These are phyloP conservation scores for Chymomyza fuscimana DNA, from an alignment of 2,888 invertebrate genomes.

Conservation along the genomic window DNA sequence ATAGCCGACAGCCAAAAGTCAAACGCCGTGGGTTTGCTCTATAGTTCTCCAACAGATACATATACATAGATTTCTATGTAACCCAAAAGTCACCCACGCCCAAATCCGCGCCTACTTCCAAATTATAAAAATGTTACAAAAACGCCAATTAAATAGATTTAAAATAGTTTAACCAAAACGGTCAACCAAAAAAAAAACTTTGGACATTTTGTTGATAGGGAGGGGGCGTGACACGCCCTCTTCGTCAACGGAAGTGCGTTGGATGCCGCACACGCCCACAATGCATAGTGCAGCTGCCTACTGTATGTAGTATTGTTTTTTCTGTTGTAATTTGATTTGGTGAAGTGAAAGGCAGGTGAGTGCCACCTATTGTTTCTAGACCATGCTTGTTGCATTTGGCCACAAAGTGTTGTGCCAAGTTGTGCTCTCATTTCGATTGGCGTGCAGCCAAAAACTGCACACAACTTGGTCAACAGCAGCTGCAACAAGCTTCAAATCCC, in stretches of 20 bases:
- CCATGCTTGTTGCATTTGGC: not conserved
- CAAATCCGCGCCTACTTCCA: not conserved
- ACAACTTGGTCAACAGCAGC: not conserved
- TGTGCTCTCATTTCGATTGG: not conserved
- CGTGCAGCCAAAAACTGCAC: not conserved
- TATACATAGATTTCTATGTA: not conserved
- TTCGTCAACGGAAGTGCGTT: not conserved
- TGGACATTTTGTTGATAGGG: not conserved
- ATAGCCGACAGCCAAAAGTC: not conserved
- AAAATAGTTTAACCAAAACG: slow-evolving; percentile 1
- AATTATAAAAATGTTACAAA: not conserved
- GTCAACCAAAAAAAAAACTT: not conserved
- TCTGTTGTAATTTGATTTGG: not conserved
- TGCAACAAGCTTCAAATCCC: not conserved
- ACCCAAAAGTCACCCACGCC: not conserved
- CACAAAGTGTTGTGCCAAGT: not conserved
- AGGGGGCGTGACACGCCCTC: not conserved
- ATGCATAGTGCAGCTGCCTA: not conserved
- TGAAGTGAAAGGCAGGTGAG: not conserved
- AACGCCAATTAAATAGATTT: slow-evolving; percentile 3
- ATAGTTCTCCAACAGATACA: too few relatives aligned
- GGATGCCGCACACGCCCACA: not conserved
- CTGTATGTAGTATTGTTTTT: not conserved
- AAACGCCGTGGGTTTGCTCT: not conserved
- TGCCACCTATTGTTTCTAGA: not conserved